Evolutionary conservation across 1,140 invertebrate species (phyloP).

Genomic region (Holotrichia oblita): DNA sequence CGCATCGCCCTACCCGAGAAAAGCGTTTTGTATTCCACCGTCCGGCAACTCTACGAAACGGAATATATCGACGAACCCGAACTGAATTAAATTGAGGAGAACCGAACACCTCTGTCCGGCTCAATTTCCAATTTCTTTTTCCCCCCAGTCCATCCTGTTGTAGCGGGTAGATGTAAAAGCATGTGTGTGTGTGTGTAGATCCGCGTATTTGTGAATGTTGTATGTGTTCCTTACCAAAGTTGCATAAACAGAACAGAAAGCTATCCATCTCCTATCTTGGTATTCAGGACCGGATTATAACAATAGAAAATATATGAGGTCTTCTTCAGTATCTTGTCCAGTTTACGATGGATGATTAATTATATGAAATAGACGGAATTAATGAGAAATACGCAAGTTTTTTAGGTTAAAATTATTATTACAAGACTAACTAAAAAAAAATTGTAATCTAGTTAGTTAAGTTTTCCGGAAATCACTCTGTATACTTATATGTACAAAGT

Average conservation of each 20-base stretch:
- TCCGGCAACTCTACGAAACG: slow-evolving; percentile 26
- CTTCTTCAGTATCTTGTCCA: no score
- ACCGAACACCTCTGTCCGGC: slow-evolving; percentile 47
- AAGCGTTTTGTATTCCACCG: slow-evolving; percentile 23
- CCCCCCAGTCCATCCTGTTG: slow-evolving; percentile 46
- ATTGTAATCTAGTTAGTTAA: no score
- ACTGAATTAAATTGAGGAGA: slow-evolving; percentile 43
- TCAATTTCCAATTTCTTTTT: slow-evolving; percentile 54
- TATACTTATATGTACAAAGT: no score
- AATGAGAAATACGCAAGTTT: no score
- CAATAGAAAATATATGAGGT: background rate
- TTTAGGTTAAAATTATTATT: no score
- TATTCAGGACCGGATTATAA: slow-evolving; percentile 10
- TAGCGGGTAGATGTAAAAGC: background rate
- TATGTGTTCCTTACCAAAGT: slow-evolving; percentile 42
- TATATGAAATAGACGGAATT: no score
- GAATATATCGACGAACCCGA: slow-evolving; percentile 37
- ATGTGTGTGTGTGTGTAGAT: background rate
- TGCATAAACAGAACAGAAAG: slow-evolving; percentile 54
- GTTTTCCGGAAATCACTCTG: no score
- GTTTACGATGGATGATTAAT: no score
- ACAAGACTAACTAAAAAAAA: no score
- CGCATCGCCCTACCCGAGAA: background rate
- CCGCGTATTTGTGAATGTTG: background rate
- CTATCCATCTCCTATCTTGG: slow-evolving; percentile 47